These are phyloP conservation scores for Balearica regulorum DNA, from an alignment of 2,797 vertebrate genomes.

Conservation along the genomic window DNA sequence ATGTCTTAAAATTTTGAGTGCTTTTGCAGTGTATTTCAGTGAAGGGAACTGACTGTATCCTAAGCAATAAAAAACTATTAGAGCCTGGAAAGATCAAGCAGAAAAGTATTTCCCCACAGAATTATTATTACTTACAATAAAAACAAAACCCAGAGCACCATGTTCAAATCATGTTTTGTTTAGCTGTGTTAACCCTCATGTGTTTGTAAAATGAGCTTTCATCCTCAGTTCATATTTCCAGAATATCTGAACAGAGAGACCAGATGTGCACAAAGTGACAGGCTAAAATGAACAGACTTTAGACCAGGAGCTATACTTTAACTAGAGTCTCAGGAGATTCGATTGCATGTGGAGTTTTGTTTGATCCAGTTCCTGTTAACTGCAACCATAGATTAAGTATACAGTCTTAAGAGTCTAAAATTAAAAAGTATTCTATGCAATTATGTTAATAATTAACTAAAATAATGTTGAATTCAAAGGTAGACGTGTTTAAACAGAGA, in stretches of 20 bases:
- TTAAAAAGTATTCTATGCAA: not conserved
- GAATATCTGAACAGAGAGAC: not conserved
- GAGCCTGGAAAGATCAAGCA: not conserved
- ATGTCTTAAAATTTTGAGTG: not conserved
- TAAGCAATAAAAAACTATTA: not conserved
- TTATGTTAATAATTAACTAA: not conserved
- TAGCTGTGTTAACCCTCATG: not conserved
- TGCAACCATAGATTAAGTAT: not conserved
- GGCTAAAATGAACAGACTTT: not conserved
- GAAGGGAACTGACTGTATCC: not conserved
- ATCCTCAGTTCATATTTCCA: not conserved
- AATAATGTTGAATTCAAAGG: not conserved
- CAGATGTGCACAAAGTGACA: not conserved
- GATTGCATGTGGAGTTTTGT: not conserved
- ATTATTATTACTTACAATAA: not conserved
- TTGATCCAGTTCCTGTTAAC: not conserved
- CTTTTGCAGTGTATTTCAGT: not conserved
- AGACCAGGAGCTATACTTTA: not conserved
- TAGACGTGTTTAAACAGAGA: not conserved
- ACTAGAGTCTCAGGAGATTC: not conserved
- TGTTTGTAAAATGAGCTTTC: not conserved
- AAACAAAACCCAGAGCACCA: not conserved
- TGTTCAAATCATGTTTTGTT: not conserved
- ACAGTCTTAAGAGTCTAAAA: not conserved
- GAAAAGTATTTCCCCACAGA: not conserved